Base-by-base conservation (phyloP, 2,888 invertebrate genomes). In the Cantharis flavilabris region DNA sequence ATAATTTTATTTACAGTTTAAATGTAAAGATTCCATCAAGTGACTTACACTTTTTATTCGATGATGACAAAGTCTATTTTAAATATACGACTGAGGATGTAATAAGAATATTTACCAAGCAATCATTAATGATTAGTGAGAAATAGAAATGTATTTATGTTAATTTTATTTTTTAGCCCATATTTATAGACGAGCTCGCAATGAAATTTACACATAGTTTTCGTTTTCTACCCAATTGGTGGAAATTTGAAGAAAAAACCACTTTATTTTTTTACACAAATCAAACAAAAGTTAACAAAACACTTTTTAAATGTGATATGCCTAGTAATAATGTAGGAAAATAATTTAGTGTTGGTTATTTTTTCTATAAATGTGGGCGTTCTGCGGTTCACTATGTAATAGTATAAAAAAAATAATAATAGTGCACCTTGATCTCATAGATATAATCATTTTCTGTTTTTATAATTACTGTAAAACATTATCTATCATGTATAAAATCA, bases 351-450 rank as follows among this genome's bases (percentile, higher is more conserved):
- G 49, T 49, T 49, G 49, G 9, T 49, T 49, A n/a, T 49, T 13
- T 49, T 49, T 49, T 49, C 49, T 49, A 49, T 49, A 49, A 49
- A 49, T 64, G 18, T 64, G 20, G 64, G 64, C 18, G 64, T 20
- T 20, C 64, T 64, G 18, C 64, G 64, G 18, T 64, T 64, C 64
- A 64, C 20, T 23, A 64, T 49, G n/a, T 49, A 49, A 49, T 49
- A 49, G 49, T 49, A 49, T 49, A 49, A n/a, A 49, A n/a, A 33
- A n/a, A 49, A 2, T 13, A 49, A 49, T 49, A 49, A n/a, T 49
- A 71, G 71, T 75, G 63, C 73, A 84, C 83, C 83, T 84, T 86
- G 86, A 87, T 87, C 86, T 87, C 86, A 86, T 85, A 84, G 80
- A 75, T 77, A 49, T 83, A 83, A 79, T 84, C 30, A 73, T 71